Base-by-base conservation (phyloP, 1,140 invertebrate genomes). In the Pinna nobilis region DNA sequence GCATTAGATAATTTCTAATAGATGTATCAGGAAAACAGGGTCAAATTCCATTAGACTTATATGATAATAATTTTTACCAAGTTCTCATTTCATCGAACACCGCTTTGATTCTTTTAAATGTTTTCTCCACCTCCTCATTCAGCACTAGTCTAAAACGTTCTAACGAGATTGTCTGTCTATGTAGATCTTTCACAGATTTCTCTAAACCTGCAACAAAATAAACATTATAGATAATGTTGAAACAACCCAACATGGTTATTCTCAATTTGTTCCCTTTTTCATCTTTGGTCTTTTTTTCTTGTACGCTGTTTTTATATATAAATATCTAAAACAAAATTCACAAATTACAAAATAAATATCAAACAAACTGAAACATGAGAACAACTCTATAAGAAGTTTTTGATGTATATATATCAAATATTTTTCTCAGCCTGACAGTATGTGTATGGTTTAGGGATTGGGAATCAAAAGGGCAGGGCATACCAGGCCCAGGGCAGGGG, bases 161-260 rank as follows among this genome's bases (percentile, higher is more conserved):
- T 50, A 87, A 70, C 9, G 86, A 85, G 13, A 80, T 79, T 30
- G 84, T 86, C 69, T 87, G 86, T 66, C 86, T 55, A 15, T 84
- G 82, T 7, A 87, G 70, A 68, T 87, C 86, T 60, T 87, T 87
- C 23, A 79, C 71, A 1, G 86, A 84, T 59, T 84, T 86, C 30
- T 87, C 86, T 49, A 87, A 74, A 37, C 84, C 86, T 82, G 72
- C 32, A 77, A 79, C 33, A 20, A 59, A 59, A 7, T 25, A 7
- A 28, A 53, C 25, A n/a, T n/a, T n/a, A n/a, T n/a, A n/a, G n/a
- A n/a, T n/a, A n/a, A 53, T 13, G 4, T 51, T 20, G 15, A 20
- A 53, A 33, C 28, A 35, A 35, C 33, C 55, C 55, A 33, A n/a
- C 28, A 33, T 59, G 55, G n/a, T n/a, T n/a, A n/a, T n/a, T n/a